These are phyloP conservation scores for Phrynocephalus vlangalii DNA, from an alignment of 2,797 vertebrate species.

Conservation along the genomic window DNA sequence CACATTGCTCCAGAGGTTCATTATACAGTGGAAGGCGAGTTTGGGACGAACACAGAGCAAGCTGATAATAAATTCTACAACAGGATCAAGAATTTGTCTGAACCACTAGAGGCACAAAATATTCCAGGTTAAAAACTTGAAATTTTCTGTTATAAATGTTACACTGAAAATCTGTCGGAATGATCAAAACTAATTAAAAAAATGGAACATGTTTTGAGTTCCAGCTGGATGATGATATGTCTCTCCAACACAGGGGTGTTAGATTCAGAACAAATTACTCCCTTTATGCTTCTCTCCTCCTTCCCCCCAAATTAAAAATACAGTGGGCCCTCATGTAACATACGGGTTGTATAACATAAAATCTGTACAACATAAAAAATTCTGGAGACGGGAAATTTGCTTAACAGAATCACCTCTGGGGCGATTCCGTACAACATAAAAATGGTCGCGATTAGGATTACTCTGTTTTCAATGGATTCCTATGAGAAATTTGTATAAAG, in stretches of 20 bases:
- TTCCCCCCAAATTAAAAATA: too few species aligned
- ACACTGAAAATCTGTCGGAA: background rate
- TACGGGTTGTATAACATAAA: too few species aligned
- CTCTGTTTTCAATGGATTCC: too few species aligned
- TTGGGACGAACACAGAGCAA: slow-evolving; percentile 73
- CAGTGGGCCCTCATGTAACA: too few species aligned
- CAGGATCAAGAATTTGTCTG: slow-evolving; percentile 73
- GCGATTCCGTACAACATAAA: too few species aligned
- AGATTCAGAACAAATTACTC: too few species aligned
- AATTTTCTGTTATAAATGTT: background rate
- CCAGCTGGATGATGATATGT: background rate
- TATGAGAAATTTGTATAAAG: too few species aligned
- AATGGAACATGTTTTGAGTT: background rate
- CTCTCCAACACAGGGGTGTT: background rate
- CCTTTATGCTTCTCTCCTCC: too few species aligned
- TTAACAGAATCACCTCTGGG: too few species aligned
- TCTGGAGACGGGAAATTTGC: too few species aligned
- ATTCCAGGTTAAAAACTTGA: slow-evolving; percentile 86
- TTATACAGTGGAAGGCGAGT: slow-evolving; percentile 78
- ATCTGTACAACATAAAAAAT: too few species aligned
- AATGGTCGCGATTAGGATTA: too few species aligned
- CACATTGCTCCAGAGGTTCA: slow-evolving; percentile 81
- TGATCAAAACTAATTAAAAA: background rate
- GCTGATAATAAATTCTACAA: slow-evolving; percentile 87
- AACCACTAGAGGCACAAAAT: slow-evolving; percentile 77